phyloP scores from a whole-genome alignment of 1,140 invertebrate species.

The Leucophenga varia region DNA sequence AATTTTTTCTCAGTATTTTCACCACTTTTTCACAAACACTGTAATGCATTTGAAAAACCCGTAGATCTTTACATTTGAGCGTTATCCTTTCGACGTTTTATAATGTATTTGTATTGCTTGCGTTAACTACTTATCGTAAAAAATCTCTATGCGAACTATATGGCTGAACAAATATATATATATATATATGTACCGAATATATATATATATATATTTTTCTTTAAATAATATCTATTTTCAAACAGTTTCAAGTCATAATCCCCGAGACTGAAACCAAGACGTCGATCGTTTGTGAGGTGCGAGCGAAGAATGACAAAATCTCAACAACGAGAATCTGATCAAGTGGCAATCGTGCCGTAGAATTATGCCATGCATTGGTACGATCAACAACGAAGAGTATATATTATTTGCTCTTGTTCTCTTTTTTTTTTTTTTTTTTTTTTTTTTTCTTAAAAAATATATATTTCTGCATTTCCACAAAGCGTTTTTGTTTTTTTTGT shows the following conservation, averaged over 20 bases:
- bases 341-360: too few species aligned
- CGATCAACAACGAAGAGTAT: too few species aligned
- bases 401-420: too few species aligned
- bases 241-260: constrained; percentile 75
- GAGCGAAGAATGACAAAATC: constrained; percentile 69
- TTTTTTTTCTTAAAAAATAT: too few species aligned
- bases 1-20: constrained; percentile 21
- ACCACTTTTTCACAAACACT: constrained; percentile 13
- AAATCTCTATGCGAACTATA: constrained; percentile 43
- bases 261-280: constrained; percentile 82
- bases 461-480: too few species aligned
- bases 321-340: constrained; percentile 38
- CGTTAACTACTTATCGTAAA: too few species aligned
- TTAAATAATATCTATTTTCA: constrained; percentile 49
- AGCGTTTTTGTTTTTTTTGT: neutral
- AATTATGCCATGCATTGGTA: too few species aligned
- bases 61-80: constrained; percentile 37
- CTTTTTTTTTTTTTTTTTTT: too few species aligned
- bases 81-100: constrained; percentile 50
- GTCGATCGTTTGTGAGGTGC: constrained; percentile 85
- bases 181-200: constrained; percentile 24
- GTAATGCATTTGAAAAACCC: too few species aligned
- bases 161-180: constrained; percentile 33
- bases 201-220: constrained; percentile 50
- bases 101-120: constrained; percentile 29